Conservation (phyloP, 2,113 vertebrate genomes). For the Plestiodon gilberti region DNA sequence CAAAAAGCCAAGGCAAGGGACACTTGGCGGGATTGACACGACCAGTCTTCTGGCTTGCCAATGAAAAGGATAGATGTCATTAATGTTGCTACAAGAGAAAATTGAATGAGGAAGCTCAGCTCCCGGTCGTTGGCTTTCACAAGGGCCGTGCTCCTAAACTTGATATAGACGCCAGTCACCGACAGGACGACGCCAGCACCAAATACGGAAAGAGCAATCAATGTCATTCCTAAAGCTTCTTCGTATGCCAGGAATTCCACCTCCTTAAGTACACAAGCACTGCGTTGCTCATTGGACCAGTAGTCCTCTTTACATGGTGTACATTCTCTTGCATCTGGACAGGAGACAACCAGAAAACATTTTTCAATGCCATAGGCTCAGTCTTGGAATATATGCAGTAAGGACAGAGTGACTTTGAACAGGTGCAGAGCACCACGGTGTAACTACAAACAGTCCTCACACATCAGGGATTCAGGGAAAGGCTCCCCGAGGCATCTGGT, state of each 20-base stretch:
- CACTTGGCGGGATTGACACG: constrained; percentile 84
- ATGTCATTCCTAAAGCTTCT: constrained; percentile 83
- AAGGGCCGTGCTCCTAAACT: constrained; percentile 76
- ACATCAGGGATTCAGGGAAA: not conserved
- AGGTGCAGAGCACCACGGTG: not conserved
- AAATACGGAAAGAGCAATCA: constrained; percentile 82
- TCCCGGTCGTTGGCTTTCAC: constrained; percentile 77
- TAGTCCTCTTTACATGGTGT: constrained; percentile 78
- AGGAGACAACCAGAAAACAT: constrained; percentile 25
- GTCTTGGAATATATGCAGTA: not conserved
- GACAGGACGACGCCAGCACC: constrained; percentile 76
- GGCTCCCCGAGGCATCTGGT: too few species aligned
- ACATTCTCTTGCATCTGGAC: constrained; percentile 84
- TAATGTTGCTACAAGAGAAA: constrained; percentile 81
- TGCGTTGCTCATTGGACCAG: constrained; percentile 82
- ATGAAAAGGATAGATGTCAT: constrained; percentile 83
- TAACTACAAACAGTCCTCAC: not conserved
- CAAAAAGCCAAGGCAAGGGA: constrained; percentile 83
- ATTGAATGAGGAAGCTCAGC: constrained; percentile 81
- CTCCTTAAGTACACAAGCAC: constrained; percentile 79
- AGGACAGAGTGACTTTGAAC: not conserved
- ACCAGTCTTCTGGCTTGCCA: constrained; percentile 80
- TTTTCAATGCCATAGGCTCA: not conserved
- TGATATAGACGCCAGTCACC: constrained; percentile 75
- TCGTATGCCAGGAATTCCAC: constrained; percentile 86